phyloP scores from a whole-genome alignment of 2,113 vertebrate species.

The Periophthalmus modestus region DNA sequence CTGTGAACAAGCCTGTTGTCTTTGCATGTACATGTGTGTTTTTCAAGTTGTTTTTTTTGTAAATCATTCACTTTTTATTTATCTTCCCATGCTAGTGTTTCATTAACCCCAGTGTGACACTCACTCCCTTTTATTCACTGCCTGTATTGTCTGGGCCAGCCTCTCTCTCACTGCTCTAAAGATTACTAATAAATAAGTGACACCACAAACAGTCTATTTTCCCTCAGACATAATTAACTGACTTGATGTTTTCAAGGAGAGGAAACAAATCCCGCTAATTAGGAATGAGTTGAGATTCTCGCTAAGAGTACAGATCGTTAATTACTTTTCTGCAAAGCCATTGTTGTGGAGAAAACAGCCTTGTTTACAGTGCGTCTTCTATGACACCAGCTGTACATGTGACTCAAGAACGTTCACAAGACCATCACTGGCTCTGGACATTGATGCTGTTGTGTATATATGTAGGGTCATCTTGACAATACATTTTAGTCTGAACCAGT shows the following conservation, averaged over 20 bases:
- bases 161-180: slow-evolving; percentile 46
- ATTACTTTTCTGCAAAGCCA: slow-evolving; percentile 61
- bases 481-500: background rate
- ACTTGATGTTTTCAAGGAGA: slow-evolving; percentile 69
- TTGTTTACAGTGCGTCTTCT: slow-evolving; percentile 55
- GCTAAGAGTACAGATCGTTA: slow-evolving; percentile 63
- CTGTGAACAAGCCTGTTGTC: slow-evolving; percentile 16
- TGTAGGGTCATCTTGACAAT: background rate
- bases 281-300: slow-evolving; percentile 63
- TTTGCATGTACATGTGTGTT: slow-evolving; percentile 23
- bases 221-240: slow-evolving; percentile 66
- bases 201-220: slow-evolving; percentile 60
- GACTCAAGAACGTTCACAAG: slow-evolving; percentile 4
- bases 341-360: slow-evolving; percentile 54
- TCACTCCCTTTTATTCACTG: slow-evolving; percentile 59
- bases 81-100: slow-evolving; percentile 68
- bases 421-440: background rate
- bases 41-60: slow-evolving; percentile 36
- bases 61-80: slow-evolving; percentile 70
- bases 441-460: background rate
- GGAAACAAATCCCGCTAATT: slow-evolving; percentile 59
- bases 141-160: slow-evolving; percentile 55
- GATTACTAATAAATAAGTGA: slow-evolving; percentile 66
- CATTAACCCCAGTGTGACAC: slow-evolving; percentile 66
- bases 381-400: slow-evolving; percentile 6